Percentiles rank a stretch among this genome's conserved stretches.
These are phyloP conservation scores for Pseudomyrmex flavicornis DNA, from an alignment of 1,140 invertebrate genomes.

Conservation along the genomic window DNA sequence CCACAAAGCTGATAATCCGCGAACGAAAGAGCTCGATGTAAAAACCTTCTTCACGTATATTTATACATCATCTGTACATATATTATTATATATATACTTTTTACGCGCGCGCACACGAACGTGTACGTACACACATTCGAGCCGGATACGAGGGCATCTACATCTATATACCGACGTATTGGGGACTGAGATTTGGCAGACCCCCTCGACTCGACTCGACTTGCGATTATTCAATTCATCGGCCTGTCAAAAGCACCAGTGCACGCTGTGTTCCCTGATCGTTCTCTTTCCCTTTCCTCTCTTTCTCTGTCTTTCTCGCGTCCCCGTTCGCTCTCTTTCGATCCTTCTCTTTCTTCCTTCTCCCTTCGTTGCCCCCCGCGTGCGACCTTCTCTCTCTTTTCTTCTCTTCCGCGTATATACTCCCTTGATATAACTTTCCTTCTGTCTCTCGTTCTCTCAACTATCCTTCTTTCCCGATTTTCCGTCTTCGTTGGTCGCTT, in stretches of 20 bases:
- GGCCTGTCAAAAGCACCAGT: constrained; percentile 86
- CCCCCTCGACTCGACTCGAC: constrained; percentile 85
- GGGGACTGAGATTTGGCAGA: constrained; percentile 84
- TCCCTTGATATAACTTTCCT: constrained; percentile 19
- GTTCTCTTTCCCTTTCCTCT: constrained; percentile 74
- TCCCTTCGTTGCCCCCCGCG: neutral
- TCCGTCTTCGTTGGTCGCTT: constrained; percentile 21
- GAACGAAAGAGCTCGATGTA: constrained; percentile 54
- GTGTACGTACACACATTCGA: constrained; percentile 29
- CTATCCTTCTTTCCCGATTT: constrained; percentile 35
- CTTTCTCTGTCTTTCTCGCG: constrained; percentile 63
- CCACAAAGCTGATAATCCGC: constrained; percentile 70
- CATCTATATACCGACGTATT: constrained; percentile 75
- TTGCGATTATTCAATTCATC: constrained; percentile 87
- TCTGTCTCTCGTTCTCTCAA: constrained; percentile 8
- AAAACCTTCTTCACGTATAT: constrained; percentile 34
- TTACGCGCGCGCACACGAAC: neutral
- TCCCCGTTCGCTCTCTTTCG: constrained; percentile 44
- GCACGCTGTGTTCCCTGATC: constrained; percentile 82
- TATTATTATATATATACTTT: constrained; percentile 20
- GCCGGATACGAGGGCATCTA: constrained; percentile 33
- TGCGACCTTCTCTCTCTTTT: constrained; percentile 21
- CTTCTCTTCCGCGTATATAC: neutral
- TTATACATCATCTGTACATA: neutral
- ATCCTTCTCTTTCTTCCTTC: constrained; percentile 66